A percentile compares a stretch with the other conserved stretches of the same genome.
Evolutionary conservation across 1,140 invertebrate genomes (phyloP).

Genomic region (Drosophila guanche): DNA sequence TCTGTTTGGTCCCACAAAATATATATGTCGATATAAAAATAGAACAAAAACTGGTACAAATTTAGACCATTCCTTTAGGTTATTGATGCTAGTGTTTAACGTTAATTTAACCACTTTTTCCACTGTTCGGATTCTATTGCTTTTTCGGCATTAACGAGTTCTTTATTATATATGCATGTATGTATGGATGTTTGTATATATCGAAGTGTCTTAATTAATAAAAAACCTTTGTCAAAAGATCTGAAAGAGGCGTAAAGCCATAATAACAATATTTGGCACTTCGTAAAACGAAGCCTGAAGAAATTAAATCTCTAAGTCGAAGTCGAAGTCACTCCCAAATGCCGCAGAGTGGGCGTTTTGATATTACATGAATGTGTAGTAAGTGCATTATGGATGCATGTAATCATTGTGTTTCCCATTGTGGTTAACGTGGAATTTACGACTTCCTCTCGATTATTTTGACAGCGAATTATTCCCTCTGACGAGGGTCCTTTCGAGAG

Average conservation of each 20-base stretch:
- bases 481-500: constrained; percentile 51
- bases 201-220: constrained; percentile 59
- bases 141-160: constrained; percentile 26
- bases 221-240: constrained; percentile 23
- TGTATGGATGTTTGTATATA: constrained; percentile 17
- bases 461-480: constrained; percentile 55
- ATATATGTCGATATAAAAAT: too few species aligned
- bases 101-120: not conserved
- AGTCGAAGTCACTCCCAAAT: constrained; percentile 1
- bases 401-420: constrained; percentile 10
- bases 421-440: constrained; percentile 60
- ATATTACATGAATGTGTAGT: not conserved
- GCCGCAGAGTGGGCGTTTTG: not conserved
- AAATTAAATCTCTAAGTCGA: not conserved
- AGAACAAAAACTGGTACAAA: too few species aligned
- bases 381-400: constrained; percentile 14
- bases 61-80: too few species aligned
- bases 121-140: constrained; percentile 23
- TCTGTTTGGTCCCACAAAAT: too few species aligned
- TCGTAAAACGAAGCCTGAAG: not conserved
- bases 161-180: constrained; percentile 11
- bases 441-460: constrained; percentile 73
- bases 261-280: constrained; percentile 26
- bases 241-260: constrained; percentile 38
- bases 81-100: too few species aligned